phyloP scores from a whole-genome alignment of 2,113 vertebrate species.

The Oryzias curvinotus region DNA sequence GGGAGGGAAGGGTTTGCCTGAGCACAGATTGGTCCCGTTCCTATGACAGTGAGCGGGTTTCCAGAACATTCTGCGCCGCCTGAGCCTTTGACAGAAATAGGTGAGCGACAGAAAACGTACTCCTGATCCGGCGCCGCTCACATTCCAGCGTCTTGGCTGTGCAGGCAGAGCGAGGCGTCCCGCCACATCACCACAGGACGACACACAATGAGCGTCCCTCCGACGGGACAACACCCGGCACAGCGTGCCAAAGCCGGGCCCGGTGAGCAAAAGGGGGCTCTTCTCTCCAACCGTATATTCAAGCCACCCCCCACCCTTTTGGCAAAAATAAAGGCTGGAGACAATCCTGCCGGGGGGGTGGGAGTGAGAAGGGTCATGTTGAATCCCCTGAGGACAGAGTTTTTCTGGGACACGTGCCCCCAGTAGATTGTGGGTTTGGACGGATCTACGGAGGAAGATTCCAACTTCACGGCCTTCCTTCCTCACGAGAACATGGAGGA shows the following conservation, averaged over 20 bases:
- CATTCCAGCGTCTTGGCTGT: conserved; percentile 51
- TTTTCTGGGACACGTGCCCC: conserved; percentile 30
- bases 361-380: conserved; percentile 33
- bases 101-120: not conserved
- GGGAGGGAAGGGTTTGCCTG: conserved; percentile 33
- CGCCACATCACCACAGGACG: conserved; percentile 53
- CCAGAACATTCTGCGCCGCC: not conserved
- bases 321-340: conserved; percentile 60
- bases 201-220: conserved; percentile 49
- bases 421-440: conserved; percentile 36
- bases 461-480: conserved; percentile 41
- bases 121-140: conserved; percentile 5
- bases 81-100: not conserved
- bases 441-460: conserved; percentile 37
- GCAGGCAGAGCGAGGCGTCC: conserved; percentile 58
- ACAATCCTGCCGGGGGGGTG: conserved; percentile 44
- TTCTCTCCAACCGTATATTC: conserved; percentile 30
- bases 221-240: conserved; percentile 60
- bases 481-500: conserved; percentile 23
- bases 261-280: conserved; percentile 37
- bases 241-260: conserved; percentile 50
- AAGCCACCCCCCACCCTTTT: conserved; percentile 34
- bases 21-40: no score
- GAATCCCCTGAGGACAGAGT: conserved; percentile 53
- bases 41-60: no score